A percentile compares a stretch with the other conserved stretches of the same genome.
These are phyloP conservation scores for Drosophila peninsularis DNA, from an alignment of 2,888 invertebrate species.

Conservation along the genomic window DNA sequence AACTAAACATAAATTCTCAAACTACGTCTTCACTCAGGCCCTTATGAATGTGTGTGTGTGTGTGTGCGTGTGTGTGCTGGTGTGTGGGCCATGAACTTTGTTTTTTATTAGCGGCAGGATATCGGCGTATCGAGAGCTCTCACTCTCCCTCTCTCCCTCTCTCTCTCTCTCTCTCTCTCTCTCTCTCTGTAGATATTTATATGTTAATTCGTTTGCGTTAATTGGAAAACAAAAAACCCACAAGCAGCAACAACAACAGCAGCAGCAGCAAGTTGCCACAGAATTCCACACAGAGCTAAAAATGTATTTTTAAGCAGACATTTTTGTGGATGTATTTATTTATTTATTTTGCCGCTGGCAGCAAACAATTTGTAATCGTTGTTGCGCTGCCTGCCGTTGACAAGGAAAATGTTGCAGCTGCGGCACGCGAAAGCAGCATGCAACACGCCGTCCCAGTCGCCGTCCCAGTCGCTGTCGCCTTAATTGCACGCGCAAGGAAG, in stretches of 20 bases:
- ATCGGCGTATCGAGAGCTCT: constrained; percentile 38
- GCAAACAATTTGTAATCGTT: constrained; percentile 75
- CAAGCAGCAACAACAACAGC: constrained; percentile 8
- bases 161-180: background rate
- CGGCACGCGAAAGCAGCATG: constrained; percentile 49
- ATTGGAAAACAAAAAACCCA: constrained; percentile 57
- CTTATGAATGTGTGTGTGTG: constrained; percentile 3
- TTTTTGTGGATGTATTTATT: constrained; percentile 52
- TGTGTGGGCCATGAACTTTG: constrained; percentile 68
- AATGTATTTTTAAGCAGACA: constrained; percentile 70
- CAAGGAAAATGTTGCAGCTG: constrained; percentile 79
- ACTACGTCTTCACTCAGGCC: constrained; percentile 36
- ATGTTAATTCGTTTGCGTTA: constrained; percentile 72
- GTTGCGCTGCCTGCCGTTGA: constrained; percentile 51
- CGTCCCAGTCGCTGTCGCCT: constrained; percentile 16
- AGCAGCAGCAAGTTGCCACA: constrained; percentile 19
- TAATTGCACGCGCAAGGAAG: constrained; percentile 54
- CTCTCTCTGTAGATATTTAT: constrained; percentile 43
- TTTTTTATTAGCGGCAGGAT: constrained; percentile 74
- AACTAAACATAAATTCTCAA: constrained; percentile 73
- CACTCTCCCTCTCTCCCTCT: background rate
- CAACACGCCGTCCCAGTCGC: constrained; percentile 9
- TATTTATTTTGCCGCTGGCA: constrained; percentile 46
- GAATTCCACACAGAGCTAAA: constrained; percentile 43
- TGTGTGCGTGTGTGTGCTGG: background rate